Evolutionary conservation across 2,888 invertebrate genomes (phyloP), one percentile per base, ranked within the genome.

Genomic region (Eupithecia centaureata): DNA sequence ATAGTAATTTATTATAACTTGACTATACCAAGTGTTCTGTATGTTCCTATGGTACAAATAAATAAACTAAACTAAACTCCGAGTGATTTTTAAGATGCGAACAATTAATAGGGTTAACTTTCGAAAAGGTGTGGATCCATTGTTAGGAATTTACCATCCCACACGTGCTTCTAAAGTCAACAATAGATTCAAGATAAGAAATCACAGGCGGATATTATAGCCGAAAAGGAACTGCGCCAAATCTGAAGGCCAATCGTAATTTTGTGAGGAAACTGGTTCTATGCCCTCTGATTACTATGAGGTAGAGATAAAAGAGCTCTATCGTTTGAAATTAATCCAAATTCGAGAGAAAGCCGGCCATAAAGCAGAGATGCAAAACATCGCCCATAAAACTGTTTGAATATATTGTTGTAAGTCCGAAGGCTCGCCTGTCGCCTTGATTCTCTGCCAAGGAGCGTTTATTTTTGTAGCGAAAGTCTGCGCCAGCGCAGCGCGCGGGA

Each of bases 381-480:
- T 78, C 87, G 47, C 47, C 89, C 87, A 91, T 91, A 91, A 89
- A 89, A 82, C 82, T 80, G 76, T 74, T 80, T 73, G 81, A 84
- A 86, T 87, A 56, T 57, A 86, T 82, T 82, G 82, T 86, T 87
- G 58, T 86, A 84, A 86, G 82, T 72, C 75, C 89, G 89, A 91
- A 92, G 91, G 91, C 91, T 92, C 86, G 88, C 85, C 86, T 91
- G 91, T 92, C 86, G 88, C 86, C 88, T 92, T 92, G 92, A 86
- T 91, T 83, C 84, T 87, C 83, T 92, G 92, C 92, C 92, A 92
- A 92, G 91, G 91, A 91, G 87, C 86, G 83, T 91, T 91, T 92
- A 92, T 92, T 92, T 92, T 89, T 88, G 89, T 90, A 91, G 89
- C 90, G 90, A 91, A 91, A 91, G 90, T 91, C 83, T 79, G 87